Percentiles rank a stretch among this genome's conserved stretches.
Evolutionary conservation across 2,888 invertebrate species (phyloP).

Genomic region (Allolobophora icterica): DNA sequence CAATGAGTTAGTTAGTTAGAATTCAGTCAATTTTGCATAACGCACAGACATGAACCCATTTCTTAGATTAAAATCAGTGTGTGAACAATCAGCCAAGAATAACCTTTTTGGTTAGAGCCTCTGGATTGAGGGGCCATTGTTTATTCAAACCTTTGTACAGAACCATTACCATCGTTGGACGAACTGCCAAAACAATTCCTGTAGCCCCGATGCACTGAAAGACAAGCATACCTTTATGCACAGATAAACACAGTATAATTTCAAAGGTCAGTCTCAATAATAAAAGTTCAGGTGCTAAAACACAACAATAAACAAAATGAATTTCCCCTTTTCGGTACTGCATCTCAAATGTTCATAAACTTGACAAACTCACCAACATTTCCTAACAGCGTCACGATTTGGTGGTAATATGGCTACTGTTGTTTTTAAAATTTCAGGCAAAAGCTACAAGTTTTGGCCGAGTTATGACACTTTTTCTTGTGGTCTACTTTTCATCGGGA

Average conservation of each 20-base stretch:
- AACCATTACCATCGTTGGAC: not conserved
- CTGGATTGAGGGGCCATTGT: not conserved
- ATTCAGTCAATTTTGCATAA: not conserved
- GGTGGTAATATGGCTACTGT: too few species aligned
- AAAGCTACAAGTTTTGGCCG: too few species aligned
- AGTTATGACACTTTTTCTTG: too few species aligned
- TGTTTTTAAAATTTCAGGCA: too few species aligned
- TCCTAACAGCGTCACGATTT: too few species aligned
- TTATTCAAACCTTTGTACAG: not conserved
- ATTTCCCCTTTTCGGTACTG: too few species aligned
- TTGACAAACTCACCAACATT: too few species aligned
- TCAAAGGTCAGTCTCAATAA: conserved; percentile 1
- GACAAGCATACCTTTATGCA: not conserved
- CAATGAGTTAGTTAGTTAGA: too few species aligned
- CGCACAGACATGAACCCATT: not conserved
- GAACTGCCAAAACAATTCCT: not conserved
- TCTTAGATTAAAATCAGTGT: not conserved
- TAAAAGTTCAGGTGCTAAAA: not conserved
- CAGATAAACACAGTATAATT: not conserved
- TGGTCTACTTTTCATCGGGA: too few species aligned
- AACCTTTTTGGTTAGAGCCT: not conserved
- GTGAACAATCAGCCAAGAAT: not conserved
- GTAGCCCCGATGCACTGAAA: conserved; percentile 17
- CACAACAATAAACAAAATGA: not conserved
- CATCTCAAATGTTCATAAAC: too few species aligned